Evolutionary conservation across 2,888 invertebrate genomes (phyloP), one percentile per base, ranked within the genome.

Genomic region (Oscheius onirici): DNA sequence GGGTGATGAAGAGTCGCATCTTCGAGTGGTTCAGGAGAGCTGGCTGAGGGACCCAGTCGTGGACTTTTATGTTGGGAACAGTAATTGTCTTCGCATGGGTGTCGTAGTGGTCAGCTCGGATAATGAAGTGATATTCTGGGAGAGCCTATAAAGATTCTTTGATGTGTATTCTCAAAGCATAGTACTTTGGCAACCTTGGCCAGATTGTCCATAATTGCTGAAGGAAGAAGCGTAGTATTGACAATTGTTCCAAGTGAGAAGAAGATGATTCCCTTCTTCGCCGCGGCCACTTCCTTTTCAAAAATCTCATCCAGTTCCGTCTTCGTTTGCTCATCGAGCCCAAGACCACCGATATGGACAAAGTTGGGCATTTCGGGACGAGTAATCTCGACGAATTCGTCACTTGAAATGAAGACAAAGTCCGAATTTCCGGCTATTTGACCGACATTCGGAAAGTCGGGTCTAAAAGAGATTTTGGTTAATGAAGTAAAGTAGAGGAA

Each of bases 171-270:
- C n/a, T n/a, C 34, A 34, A 34, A 34, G 34, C 34, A 34, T 34
- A 8, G 24, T 26, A 44, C 52, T 15, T 40, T 41, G 24, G 28
- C 28, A 2, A 52, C 77, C 6, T 75, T 69, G 10, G 71, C 63
- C 28, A 83, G 41, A 40, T 80, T 75, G 20, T 73, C 55, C 78
- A 78, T 75, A 13, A 81, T 65, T 2, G n/a, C 11, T 8, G 65
- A 17, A 1, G 81, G 82, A 3, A 82, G 68, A 10, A 58, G 40
- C 0, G 82, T 74, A 1, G 81, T 79, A 40, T 78, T 78, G 11
- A 75, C 78, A 52, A 79, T 80, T 1, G 81, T 79, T 34, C 83
- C 83, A 22, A 83, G 66, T 10, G 82, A 80, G 60, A 83, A 78
- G 3, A 73, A 65, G 20, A 83, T 63, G 0, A 80, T 73, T 10